phyloP scores from a whole-genome alignment of 2,888 invertebrate genomes.

The Stramonita haemastoma region DNA sequence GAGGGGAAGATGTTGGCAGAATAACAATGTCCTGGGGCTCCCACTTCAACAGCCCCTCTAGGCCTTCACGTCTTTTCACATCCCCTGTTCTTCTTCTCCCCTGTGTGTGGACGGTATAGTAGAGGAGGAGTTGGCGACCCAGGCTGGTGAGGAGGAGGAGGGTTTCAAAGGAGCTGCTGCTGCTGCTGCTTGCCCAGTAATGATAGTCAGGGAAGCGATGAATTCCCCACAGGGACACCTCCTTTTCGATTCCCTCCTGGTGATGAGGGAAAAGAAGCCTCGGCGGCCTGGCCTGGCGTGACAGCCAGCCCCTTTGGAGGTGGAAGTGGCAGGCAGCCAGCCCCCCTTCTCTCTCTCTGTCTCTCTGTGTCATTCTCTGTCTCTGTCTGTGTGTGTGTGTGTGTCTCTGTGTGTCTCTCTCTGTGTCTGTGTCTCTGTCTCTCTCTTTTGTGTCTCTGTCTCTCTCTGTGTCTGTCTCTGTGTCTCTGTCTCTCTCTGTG shows the following conservation, averaged over 20 bases:
- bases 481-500: too few species aligned
- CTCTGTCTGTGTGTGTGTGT: too few species aligned
- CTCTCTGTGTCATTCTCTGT: too few species aligned
- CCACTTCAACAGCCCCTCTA: slow-evolving; percentile 1
- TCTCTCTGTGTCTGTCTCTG: too few species aligned
- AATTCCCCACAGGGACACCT: neutral
- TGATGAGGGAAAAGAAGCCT: too few species aligned
- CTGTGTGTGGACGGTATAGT: neutral
- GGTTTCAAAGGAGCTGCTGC: slow-evolving; percentile 16
- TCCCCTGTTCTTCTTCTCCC: neutral
- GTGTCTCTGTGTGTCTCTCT: too few species aligned
- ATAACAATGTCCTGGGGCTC: slow-evolving; percentile 1
- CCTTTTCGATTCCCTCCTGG: neutral
- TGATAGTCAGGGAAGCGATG: neutral
- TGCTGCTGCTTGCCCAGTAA: too few species aligned
- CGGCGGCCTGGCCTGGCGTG: too few species aligned
- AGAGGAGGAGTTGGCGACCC: neutral
- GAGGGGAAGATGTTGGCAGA: neutral
- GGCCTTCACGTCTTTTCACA: slow-evolving; percentile 9
- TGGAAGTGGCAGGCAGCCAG: neutral
- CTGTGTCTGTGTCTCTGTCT: too few species aligned
- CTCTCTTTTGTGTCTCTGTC: too few species aligned
- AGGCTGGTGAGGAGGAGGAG: neutral
- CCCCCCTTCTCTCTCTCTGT: too few species aligned
- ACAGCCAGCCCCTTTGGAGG: too few species aligned